A percentile compares a stretch with the other conserved stretches of the same genome.
These are phyloP conservation scores for Eciton burchellii DNA, from an alignment of 1,140 invertebrate genomes.

Conservation along the genomic window DNA sequence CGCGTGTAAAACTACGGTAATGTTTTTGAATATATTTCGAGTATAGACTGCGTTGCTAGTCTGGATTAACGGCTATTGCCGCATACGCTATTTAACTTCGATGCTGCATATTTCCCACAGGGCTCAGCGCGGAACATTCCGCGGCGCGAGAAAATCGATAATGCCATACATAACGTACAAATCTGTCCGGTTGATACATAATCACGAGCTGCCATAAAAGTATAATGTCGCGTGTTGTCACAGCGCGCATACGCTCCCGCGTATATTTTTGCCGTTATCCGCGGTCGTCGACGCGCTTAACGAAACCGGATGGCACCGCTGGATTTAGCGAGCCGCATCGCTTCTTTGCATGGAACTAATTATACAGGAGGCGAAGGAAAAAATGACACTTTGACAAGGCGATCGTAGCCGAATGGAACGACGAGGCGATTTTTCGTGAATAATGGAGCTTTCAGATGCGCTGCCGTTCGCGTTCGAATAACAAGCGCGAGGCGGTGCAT, in stretches of 20 bases:
- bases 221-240: conserved; percentile 67
- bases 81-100: conserved; percentile 73
- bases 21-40: conserved; percentile 30
- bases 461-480: no score
- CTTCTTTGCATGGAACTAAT: conserved; percentile 55
- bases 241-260: conserved; percentile 17
- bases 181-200: conserved; percentile 76
- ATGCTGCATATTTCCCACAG: conserved; percentile 77
- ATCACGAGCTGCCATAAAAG: conserved; percentile 73
- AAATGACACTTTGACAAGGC: not conserved
- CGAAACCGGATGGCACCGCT: conserved; percentile 54
- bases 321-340: conserved; percentile 47
- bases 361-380: conserved; percentile 10
- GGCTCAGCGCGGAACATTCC: conserved; percentile 71
- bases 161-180: conserved; percentile 74
- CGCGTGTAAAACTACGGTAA: conserved; percentile 3
- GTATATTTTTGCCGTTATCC: conserved; percentile 66
- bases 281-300: conserved; percentile 55
- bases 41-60: conserved; percentile 45
- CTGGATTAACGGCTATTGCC: conserved; percentile 69
- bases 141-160: conserved; percentile 71
- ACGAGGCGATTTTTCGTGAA: not conserved
- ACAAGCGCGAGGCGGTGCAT: no score
- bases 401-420: not conserved
- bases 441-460: no score